Evolutionary conservation across 2,113 vertebrate species (phyloP).

Genomic region (Dolichallabes microphthalmus): DNA sequence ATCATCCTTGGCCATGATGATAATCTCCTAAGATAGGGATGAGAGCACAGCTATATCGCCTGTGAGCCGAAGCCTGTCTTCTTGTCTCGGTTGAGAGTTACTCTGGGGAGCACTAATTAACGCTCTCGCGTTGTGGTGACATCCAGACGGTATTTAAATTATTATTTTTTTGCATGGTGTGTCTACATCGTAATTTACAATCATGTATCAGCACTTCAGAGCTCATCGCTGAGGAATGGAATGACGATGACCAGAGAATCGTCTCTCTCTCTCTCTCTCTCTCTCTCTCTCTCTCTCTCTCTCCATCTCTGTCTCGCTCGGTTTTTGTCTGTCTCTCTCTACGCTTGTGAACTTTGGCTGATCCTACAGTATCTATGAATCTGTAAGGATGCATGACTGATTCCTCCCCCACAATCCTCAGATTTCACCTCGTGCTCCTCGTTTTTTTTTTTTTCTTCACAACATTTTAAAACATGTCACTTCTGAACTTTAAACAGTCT

Average conservation of each 20-base stretch:
- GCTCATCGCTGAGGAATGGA: not conserved
- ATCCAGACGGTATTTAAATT: no score
- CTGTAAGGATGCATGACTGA: not conserved
- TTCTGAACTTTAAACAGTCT: not conserved
- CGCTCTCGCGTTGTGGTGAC: slow-evolving; percentile 5
- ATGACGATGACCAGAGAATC: not conserved
- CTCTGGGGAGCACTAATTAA: slow-evolving; percentile 19
- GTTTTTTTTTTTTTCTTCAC: not conserved
- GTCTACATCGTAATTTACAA: not conserved
- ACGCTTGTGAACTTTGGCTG: slow-evolving; percentile 32
- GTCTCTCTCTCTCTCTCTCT: not conserved
- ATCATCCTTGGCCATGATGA: not conserved
- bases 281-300: slow-evolving; percentile 11
- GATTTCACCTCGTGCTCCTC: not conserved
- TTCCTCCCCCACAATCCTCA: not conserved
- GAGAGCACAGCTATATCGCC: not conserved
- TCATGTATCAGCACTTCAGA: not conserved
- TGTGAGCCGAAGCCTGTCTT: not conserved
- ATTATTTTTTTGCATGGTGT: not conserved
- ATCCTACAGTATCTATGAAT: slow-evolving; percentile 12
- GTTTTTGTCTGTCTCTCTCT: slow-evolving; percentile 9
- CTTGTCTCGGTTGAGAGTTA: slow-evolving; percentile 1
- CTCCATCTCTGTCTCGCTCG: not conserved
- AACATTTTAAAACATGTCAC: no score
- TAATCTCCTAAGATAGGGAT: not conserved